phyloP scores from a whole-genome alignment of 2,797 vertebrate genomes.

The Melopsittacus undulatus region DNA sequence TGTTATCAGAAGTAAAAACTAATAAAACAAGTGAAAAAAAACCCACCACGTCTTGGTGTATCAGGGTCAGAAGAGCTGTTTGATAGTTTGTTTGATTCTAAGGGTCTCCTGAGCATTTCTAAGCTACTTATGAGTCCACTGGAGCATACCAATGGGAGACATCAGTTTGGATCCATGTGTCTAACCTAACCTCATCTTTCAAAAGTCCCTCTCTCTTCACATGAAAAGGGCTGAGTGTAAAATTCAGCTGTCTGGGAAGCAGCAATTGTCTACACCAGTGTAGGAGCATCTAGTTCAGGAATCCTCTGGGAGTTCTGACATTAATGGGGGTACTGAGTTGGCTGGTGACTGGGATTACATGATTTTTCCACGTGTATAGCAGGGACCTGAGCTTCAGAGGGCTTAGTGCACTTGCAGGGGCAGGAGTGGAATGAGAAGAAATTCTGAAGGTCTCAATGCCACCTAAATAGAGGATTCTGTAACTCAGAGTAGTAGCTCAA shows the following conservation, averaged over 20 bases:
- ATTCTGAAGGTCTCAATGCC: neutral
- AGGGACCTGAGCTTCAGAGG: neutral
- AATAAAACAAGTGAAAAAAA: neutral
- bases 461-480: neutral
- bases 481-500: neutral
- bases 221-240: neutral
- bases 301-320: neutral
- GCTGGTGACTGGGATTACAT: neutral
- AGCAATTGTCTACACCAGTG: neutral
- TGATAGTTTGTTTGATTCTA: neutral
- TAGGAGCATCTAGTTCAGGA: neutral
- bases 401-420: neutral
- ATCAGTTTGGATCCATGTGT: neutral
- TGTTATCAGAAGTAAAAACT: neutral
- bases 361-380: neutral
- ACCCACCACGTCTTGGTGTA: neutral
- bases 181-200: neutral
- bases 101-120: neutral
- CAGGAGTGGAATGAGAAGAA: neutral
- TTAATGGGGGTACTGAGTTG: neutral
- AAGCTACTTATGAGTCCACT: neutral
- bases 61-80: neutral
- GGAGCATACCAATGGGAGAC: neutral
- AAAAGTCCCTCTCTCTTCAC: neutral
- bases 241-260: neutral